Conservation (phyloP, 2,888 invertebrate species). For the Drosophila infuscata region DNA sequence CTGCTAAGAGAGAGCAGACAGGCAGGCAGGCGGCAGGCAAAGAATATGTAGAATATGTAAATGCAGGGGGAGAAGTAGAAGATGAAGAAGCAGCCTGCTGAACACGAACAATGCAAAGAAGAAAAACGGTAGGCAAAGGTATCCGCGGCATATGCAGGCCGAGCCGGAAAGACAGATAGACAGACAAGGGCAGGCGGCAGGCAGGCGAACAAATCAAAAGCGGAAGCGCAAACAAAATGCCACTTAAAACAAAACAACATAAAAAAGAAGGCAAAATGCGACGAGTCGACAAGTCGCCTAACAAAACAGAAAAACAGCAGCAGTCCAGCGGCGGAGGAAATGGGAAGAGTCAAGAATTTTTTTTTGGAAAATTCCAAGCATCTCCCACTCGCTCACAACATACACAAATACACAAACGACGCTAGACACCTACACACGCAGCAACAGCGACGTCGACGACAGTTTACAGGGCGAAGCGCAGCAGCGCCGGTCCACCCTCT, state of each 20-base stretch:
- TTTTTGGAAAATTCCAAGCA: conserved; percentile 80
- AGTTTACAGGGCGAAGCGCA: conserved; percentile 47
- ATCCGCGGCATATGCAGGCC: conserved; percentile 12
- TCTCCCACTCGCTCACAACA: conserved; percentile 31
- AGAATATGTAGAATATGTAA: conserved; percentile 18
- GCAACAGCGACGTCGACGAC: conserved; percentile 6
- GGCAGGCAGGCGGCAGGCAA: not conserved
- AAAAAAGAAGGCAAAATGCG: conserved; percentile 41
- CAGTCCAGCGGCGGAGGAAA: conserved; percentile 1
- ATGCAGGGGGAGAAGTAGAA: conserved; percentile 31
- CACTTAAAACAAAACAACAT: conserved; percentile 63
- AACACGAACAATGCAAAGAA: not conserved
- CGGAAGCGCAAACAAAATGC: conserved; percentile 73
- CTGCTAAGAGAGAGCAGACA: conserved; percentile 1
- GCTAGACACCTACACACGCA: conserved; percentile 50
- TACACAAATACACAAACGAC: conserved; percentile 18
- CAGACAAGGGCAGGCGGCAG: not conserved
- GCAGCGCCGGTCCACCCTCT: conserved; percentile 43
- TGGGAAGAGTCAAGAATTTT: conserved; percentile 64
- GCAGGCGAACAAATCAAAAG: conserved; percentile 52
- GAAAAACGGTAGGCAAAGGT: conserved; percentile 25
- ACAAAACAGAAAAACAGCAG: conserved; percentile 6
- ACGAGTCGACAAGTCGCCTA: conserved; percentile 43
- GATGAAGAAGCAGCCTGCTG: conserved; percentile 6
- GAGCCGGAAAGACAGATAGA: not conserved